phyloP scores from a whole-genome alignment of 2,113 vertebrate genomes.

The Poeciliopsis turrubarensis region DNA sequence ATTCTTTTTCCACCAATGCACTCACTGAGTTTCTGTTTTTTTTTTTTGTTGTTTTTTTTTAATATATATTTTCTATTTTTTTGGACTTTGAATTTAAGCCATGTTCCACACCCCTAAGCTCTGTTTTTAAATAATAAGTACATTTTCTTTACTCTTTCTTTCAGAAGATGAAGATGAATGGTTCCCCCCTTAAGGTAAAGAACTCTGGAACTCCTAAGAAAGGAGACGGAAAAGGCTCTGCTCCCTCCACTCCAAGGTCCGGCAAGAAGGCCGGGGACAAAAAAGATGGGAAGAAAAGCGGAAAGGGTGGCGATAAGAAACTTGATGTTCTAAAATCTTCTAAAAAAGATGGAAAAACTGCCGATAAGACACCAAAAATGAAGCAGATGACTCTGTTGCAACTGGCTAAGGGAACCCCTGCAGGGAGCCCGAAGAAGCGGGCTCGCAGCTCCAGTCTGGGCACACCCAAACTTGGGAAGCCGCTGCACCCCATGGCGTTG shows the following conservation, averaged over 20 bases:
- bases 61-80: not conserved
- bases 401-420: conserved; percentile 87
- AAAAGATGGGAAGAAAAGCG: conserved; percentile 78
- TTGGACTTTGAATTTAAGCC: no score
- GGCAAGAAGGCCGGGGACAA: conserved; percentile 66
- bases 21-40: no score
- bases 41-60: no score
- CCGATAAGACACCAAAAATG: conserved; percentile 88
- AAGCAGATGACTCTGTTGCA: conserved; percentile 96
- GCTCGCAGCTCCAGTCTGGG: conserved; percentile 76
- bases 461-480: conserved; percentile 89
- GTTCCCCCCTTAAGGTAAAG: conserved; percentile 90
- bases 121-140: not conserved
- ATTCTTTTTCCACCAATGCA: no score
- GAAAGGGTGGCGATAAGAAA: conserved; percentile 79
- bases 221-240: conserved; percentile 77
- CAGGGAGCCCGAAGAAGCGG: conserved; percentile 81
- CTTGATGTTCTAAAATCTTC: conserved; percentile 85
- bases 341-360: conserved; percentile 85
- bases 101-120: no score
- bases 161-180: conserved; percentile 87
- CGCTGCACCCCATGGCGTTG: conserved; percentile 90
- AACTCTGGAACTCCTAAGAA: conserved; percentile 87
- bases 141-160: conserved; percentile 19
- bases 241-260: conserved; percentile 65